phyloP scores from a whole-genome alignment of 2,888 invertebrate species.

The Sminthurides aquaticus region DNA sequence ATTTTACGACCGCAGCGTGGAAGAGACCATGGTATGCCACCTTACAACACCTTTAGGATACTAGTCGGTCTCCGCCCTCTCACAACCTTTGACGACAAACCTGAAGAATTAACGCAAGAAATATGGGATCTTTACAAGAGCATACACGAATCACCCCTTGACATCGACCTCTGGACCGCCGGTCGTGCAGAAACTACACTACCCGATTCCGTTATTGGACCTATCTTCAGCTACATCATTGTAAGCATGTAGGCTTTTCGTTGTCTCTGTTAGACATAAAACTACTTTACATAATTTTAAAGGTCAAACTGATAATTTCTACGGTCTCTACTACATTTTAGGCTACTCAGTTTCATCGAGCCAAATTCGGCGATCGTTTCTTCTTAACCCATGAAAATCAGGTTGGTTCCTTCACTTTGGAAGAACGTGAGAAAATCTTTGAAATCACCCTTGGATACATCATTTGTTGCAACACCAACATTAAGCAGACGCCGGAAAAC shows the following conservation, averaged over 20 bases:
- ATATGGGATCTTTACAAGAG: conserved; percentile 28
- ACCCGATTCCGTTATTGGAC: conserved; percentile 74
- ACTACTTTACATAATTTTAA: background rate
- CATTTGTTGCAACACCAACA: conserved; percentile 5
- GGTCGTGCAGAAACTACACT: conserved; percentile 71
- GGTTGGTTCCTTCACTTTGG: conserved; percentile 7
- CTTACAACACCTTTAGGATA: conserved; percentile 27
- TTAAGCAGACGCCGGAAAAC: background rate
- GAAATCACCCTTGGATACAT: conserved; percentile 4
- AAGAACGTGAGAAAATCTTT: background rate
- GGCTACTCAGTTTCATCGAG: background rate
- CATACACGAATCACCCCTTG: conserved; percentile 46
- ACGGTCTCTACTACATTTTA: background rate
- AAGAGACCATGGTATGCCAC: conserved; percentile 34
- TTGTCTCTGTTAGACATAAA: no score
- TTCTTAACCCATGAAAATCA: conserved; percentile 15
- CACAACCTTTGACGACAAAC: conserved; percentile 21
- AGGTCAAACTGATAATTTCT: background rate
- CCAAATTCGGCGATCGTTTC: conserved; percentile 15
- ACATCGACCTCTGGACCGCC: conserved; percentile 77
- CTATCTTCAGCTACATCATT: conserved; percentile 77
- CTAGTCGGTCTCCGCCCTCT: conserved; percentile 24
- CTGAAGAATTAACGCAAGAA: conserved; percentile 27
- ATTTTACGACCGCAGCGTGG: conserved; percentile 18
- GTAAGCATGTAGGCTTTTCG: no score